These are phyloP conservation scores for Holotrichia oblita DNA, from an alignment of 1,140 invertebrate species.

Conservation along the genomic window DNA sequence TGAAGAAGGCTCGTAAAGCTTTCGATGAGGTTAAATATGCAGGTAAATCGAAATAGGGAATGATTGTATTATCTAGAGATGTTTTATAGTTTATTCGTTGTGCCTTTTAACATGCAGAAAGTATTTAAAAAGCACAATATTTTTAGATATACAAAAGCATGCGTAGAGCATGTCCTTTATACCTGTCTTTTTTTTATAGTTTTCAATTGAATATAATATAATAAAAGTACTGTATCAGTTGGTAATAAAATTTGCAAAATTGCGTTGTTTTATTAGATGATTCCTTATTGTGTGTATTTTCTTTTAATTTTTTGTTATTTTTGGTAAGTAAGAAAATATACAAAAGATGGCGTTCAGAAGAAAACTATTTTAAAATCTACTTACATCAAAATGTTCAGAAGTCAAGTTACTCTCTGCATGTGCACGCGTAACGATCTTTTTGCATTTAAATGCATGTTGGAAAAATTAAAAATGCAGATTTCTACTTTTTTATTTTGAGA, in stretches of 20 bases:
- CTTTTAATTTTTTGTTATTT: not conserved
- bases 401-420: too few species aligned
- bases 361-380: too few species aligned
- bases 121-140: not conserved
- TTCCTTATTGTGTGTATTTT: not conserved
- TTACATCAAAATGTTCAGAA: too few species aligned
- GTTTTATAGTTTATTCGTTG: not conserved
- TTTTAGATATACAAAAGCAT: not conserved
- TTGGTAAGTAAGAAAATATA: not conserved
- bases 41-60: constrained; percentile 53
- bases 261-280: not conserved
- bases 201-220: too few species aligned
- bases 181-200: not conserved
- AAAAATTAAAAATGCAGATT: too few species aligned
- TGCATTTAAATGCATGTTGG: too few species aligned
- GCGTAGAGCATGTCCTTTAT: not conserved
- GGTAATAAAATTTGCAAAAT: constrained; percentile 8
- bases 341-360: too few species aligned
- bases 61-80: not conserved
- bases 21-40: constrained; percentile 99
- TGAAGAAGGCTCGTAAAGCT: constrained; percentile 98
- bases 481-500: too few species aligned
- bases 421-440: too few species aligned
- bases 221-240: not conserved
- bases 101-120: not conserved